Evolutionary conservation across 2,797 vertebrate genomes (phyloP), one percentile per base, ranked within the genome.

Genomic region (Chaunax sp.): DNA sequence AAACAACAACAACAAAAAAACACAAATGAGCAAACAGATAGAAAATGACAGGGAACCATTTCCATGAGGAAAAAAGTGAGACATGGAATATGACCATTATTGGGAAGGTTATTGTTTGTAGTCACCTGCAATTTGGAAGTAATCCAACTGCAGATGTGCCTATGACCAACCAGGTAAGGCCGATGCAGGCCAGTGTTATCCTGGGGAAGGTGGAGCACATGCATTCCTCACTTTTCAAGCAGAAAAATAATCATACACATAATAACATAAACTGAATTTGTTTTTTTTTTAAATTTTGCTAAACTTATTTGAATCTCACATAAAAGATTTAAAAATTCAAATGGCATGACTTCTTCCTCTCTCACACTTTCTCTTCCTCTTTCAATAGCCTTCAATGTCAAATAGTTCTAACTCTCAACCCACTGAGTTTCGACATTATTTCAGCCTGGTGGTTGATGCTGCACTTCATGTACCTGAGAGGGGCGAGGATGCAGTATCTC

Each of bases 401-500:
- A 16, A 16, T 40, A 40, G 13, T 14, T 28, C 8, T 30, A 51
- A n/a, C n/a, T 2, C 6, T 38, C 33, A 5, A 35, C 1, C 30
- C 10, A 18, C 9, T 56, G 55, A 65, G 16, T 20, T 35, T 51
- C 38, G 30, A 70, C 28, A 51, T 35, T 28, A n/a, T n/a, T 58
- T 28, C 14, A 60, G 20, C 3, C 28, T 19, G 6, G n/a, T 47
- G 7, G n/a, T 55, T 2, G 1, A 26, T n/a, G 52, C 56, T 23
- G 5, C 33, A 30, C 22, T 35, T 16, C 18, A 7, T 65, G 22
- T 85, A 99, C 98, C 97, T 96, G 19, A 99, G 92, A 0, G 98
- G 98, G 1, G 97, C 90, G 0, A 99, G 94, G 53, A 99, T 82
- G 81, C 97, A 96, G 87, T 99, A 99, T 62, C 97, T 92, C 52